A percentile compares a stretch with the other conserved stretches of the same genome.
These are phyloP conservation scores for Trichomalopsis sarcophagae DNA, from an alignment of 1,140 invertebrate species.

Conservation along the genomic window DNA sequence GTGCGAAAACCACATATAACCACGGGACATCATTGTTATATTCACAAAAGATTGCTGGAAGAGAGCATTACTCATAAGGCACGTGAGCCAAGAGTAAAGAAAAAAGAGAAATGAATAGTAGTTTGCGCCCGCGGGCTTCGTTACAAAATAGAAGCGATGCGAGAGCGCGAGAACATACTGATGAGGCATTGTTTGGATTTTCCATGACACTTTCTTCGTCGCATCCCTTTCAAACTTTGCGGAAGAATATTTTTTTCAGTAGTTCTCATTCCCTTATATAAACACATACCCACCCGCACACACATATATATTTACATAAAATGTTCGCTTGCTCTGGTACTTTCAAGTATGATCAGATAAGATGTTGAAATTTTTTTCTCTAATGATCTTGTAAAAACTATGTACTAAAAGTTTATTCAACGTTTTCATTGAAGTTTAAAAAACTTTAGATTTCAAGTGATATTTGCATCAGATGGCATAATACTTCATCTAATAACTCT, in stretches of 20 bases:
- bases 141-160: slow-evolving; percentile 22
- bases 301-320: background rate
- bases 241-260: background rate
- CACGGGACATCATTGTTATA: background rate
- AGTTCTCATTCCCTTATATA: background rate
- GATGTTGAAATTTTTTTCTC: no score
- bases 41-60: slow-evolving; percentile 1
- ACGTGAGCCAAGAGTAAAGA: background rate
- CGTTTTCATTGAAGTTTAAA: no score
- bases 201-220: slow-evolving; percentile 29
- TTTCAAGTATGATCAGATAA: no score
- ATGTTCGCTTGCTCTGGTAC: no score
- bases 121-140: slow-evolving; percentile 1
- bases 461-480: no score
- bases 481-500: no score
- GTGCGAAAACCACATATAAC: background rate
- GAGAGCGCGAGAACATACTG: slow-evolving; percentile 12
- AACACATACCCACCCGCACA: no score
- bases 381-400: no score
- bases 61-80: slow-evolving; percentile 13
- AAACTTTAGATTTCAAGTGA: no score
- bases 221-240: background rate
- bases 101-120: background rate
- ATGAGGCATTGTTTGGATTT: slow-evolving; percentile 41
- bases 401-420: no score